phyloP scores from a whole-genome alignment of 2,797 vertebrate genomes.

The Mastacembelus armatus region DNA sequence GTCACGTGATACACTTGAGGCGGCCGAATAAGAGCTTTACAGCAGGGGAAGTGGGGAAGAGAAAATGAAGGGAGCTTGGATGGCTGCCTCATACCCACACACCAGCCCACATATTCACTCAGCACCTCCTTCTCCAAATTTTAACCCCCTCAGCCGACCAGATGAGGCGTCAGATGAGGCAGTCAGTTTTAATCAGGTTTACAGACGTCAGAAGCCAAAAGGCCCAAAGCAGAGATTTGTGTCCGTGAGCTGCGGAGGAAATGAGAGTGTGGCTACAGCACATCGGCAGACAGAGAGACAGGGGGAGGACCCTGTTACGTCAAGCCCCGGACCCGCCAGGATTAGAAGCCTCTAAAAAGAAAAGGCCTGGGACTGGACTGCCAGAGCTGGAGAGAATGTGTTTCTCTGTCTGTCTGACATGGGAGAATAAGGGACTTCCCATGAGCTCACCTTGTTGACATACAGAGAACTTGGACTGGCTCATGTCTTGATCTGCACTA shows the following conservation, averaged over 20 bases:
- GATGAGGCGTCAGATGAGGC: constrained; percentile 66
- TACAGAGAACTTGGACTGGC: constrained; percentile 65
- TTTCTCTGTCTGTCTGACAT: constrained; percentile 71
- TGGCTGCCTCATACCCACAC: constrained; percentile 50
- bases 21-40: constrained; percentile 87
- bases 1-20: constrained; percentile 87
- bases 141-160: constrained; percentile 83
- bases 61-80: constrained; percentile 42
- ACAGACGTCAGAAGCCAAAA: constrained; percentile 81
- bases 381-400: constrained; percentile 68
- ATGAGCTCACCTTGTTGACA: constrained; percentile 83
- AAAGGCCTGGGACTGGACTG: constrained; percentile 66
- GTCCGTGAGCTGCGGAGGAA: constrained; percentile 89
- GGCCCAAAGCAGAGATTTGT: constrained; percentile 87
- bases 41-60: constrained; percentile 67
- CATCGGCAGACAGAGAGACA: constrained; percentile 86
- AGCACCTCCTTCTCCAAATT: constrained; percentile 58
- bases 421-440: constrained; percentile 84
- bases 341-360: constrained; percentile 99
- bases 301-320: constrained; percentile 88
- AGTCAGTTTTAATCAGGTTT: constrained; percentile 77
- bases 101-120: constrained; percentile 56
- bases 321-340: constrained; percentile 88
- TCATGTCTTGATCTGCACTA: constrained; percentile 47
- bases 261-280: constrained; percentile 90